These are phyloP conservation scores for Acleris emargana DNA, from an alignment of 2,888 invertebrate species.

Conservation along the genomic window DNA sequence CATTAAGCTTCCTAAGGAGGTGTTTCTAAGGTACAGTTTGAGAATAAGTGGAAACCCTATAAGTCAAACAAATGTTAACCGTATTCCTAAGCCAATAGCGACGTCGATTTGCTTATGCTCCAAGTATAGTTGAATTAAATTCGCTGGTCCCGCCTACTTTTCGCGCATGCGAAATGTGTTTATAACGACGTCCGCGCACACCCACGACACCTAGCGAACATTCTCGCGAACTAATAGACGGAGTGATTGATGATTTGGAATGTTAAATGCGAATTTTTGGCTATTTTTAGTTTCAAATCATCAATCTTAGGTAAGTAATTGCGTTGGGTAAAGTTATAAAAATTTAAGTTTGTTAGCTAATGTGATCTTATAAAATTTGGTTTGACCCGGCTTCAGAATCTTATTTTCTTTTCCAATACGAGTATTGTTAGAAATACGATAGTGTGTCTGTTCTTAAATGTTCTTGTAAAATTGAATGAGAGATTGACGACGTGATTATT, in stretches of 20 bases:
- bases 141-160: slow-evolving; percentile 66
- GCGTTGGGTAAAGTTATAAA: neutral
- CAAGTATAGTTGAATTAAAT: slow-evolving; percentile 37
- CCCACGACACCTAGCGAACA: slow-evolving; percentile 57
- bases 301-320: slow-evolving; percentile 20
- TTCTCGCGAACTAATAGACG: slow-evolving; percentile 57
- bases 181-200: slow-evolving; percentile 71
- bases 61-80: too few species aligned
- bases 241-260: slow-evolving; percentile 60
- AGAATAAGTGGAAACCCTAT: too few species aligned
- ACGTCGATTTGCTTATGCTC: too few species aligned
- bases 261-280: slow-evolving; percentile 19
- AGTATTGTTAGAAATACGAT: too few species aligned
- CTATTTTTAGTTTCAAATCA: slow-evolving; percentile 9
- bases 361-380: too few species aligned
- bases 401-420: too few species aligned
- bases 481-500: too few species aligned
- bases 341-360: neutral
- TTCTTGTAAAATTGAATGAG: too few species aligned
- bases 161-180: slow-evolving; percentile 74
- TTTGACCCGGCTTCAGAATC: too few species aligned
- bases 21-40: slow-evolving; percentile 46
- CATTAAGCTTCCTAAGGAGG: slow-evolving; percentile 61
- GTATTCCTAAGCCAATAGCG: too few species aligned
- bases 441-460: too few species aligned